Conservation (phyloP, 2,888 invertebrate species). For the Adelphocoris suturalis region DNA sequence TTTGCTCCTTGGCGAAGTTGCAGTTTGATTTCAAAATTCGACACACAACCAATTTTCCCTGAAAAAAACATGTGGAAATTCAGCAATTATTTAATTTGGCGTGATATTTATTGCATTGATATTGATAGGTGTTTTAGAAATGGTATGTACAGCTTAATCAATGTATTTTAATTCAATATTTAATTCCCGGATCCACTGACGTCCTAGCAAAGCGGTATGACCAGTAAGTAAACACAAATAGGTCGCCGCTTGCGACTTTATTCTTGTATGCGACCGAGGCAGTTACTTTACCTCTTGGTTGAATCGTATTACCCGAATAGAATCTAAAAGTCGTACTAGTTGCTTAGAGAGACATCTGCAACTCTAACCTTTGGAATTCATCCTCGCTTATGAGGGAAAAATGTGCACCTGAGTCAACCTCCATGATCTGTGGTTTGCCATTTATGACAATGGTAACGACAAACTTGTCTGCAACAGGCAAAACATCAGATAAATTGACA, state of each 20-base stretch:
- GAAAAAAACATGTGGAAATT: too few relatives aligned
- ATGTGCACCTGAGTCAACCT: slow-evolving; percentile 53
- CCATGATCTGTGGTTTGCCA: slow-evolving; percentile 38
- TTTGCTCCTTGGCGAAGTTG: slow-evolving; percentile 66
- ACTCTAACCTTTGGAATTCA: slow-evolving; percentile 35
- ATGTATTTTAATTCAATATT: slow-evolving; percentile 56
- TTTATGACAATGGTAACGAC: slow-evolving; percentile 63
- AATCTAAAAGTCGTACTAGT: slow-evolving; percentile 22
- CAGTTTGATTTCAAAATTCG: slow-evolving; percentile 70
- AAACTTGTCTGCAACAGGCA: slow-evolving; percentile 46
- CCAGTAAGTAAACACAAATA: slow-evolving; percentile 66
- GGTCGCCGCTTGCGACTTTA: background rate
- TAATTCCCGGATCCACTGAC: slow-evolving; percentile 62
- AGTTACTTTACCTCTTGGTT: slow-evolving; percentile 50
- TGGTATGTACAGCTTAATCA: background rate
- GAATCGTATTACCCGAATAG: slow-evolving; percentile 56
- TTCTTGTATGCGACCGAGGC: slow-evolving; percentile 36
- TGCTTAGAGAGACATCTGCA: slow-evolving; percentile 33
- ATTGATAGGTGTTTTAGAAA: too few relatives aligned
- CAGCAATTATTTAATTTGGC: too few relatives aligned
- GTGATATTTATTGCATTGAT: too few relatives aligned
- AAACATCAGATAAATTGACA: slow-evolving; percentile 34
- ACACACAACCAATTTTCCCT: slow-evolving; percentile 67
- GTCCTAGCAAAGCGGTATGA: slow-evolving; percentile 58
- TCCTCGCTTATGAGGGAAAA: slow-evolving; percentile 40